Evolutionary conservation across 2,888 invertebrate species (phyloP).

Genomic region (Drosophila ezoana): DNA sequence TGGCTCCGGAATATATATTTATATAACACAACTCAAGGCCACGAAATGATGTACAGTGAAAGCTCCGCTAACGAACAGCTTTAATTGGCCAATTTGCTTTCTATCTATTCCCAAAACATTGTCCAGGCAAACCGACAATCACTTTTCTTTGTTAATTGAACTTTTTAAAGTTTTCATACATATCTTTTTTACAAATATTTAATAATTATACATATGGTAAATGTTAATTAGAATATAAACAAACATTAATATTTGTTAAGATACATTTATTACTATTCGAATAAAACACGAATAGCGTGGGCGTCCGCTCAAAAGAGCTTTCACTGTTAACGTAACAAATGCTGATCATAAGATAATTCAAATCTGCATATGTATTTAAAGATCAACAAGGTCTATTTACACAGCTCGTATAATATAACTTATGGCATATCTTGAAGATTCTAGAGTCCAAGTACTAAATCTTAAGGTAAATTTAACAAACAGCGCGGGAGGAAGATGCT

Average conservation of each 20-base stretch:
- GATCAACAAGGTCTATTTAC: conserved; percentile 51
- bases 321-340: background rate
- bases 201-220: too few relatives aligned
- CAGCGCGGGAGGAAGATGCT: conserved; percentile 3
- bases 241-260: too few relatives aligned
- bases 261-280: too few relatives aligned
- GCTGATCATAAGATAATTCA: background rate
- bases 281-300: too few relatives aligned
- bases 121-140: too few relatives aligned
- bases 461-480: conserved; percentile 29
- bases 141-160: too few relatives aligned
- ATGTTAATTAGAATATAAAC: too few relatives aligned
- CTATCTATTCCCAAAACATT: too few relatives aligned
- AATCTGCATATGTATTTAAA: conserved; percentile 22
- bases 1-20: background rate
- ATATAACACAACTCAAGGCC: background rate
- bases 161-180: too few relatives aligned
- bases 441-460: conserved; percentile 11
- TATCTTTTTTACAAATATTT: too few relatives aligned
- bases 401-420: conserved; percentile 30
- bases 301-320: background rate
- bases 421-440: conserved; percentile 43
- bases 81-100: background rate
- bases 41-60: background rate
- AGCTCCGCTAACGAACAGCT: background rate